Evolutionary conservation across 2,797 vertebrate species (phyloP), one percentile per base, ranked within the genome.

Genomic region (Siniperca undulata): DNA sequence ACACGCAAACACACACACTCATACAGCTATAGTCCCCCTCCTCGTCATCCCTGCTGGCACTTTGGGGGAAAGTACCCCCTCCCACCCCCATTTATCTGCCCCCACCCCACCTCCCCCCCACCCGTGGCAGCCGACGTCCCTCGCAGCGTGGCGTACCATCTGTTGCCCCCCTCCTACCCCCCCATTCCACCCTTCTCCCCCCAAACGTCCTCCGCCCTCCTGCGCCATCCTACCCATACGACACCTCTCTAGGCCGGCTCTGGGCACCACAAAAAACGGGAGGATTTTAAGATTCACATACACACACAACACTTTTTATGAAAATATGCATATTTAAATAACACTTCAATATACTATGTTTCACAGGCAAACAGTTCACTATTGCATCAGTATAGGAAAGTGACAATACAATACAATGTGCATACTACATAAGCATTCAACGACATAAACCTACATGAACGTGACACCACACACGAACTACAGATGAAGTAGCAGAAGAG

Each of bases 71-170:
- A 91, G 85, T 84, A 74, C 82, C 90, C 89, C 89, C 88, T 85
- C 93, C 89, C 84, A 82, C 83, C 90, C 88, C 91, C 93, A 94
- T 94, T 93, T 93, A 93, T 93, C 92, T 94, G 89, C 91, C 91
- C 91, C 92, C 87, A 77, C 92, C 76, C 82, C 89, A 86, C 86
- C 81, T 30, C 75, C 82, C 82, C 84, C 89, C 91, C 90, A 86
- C 82, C 85, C 90, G 82, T 93, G 93, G 92, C 93, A 94, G 92
- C 92, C 93, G 91, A 93, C 90, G 92, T 92, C 92, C 93, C 92
- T 94, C 90, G 89, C 95, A 94, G 94, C 94, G 93, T 95, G 94
- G 93, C 91, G 76, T 93, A 92, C 95, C 95, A 95, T 95, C 95
- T 95, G 94, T 93, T 94, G 92, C 93, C 91, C 86, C 90, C 92